These are phyloP conservation scores for Rallus crepitans DNA, from an alignment of 2,797 vertebrate species.

Conservation along the genomic window DNA sequence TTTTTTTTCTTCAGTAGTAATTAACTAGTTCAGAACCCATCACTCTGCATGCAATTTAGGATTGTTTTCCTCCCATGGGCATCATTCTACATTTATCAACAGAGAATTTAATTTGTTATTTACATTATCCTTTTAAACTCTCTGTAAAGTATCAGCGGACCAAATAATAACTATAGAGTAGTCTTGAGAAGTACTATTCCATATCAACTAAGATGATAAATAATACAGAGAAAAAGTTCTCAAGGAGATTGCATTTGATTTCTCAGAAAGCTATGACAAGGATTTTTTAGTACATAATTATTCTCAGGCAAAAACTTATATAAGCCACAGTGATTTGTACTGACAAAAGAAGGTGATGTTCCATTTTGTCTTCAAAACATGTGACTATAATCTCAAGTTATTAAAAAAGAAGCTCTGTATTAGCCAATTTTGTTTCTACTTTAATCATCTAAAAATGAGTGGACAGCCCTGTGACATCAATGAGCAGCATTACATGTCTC, in stretches of 20 bases:
- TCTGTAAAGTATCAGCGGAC: neutral
- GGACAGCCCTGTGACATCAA: neutral
- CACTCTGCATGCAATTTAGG: neutral
- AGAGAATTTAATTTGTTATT: neutral
- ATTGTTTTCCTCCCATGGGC: neutral
- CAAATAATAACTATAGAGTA: neutral
- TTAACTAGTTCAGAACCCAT: neutral
- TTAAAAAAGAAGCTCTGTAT: neutral
- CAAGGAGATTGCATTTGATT: neutral
- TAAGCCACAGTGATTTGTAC: neutral
- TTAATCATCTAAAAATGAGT: neutral
- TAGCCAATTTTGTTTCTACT: neutral
- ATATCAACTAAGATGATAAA: neutral
- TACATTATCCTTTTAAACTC: neutral
- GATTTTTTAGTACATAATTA: neutral
- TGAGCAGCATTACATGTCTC: neutral
- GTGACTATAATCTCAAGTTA: neutral
- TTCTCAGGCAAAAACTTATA: neutral
- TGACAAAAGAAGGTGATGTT: neutral
- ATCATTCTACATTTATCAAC: neutral
- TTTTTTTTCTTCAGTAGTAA: neutral
- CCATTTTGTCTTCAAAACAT: neutral
- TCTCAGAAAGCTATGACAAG: neutral
- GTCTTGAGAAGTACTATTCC: neutral
- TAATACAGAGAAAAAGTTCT: neutral